Conservation (phyloP, 2,888 invertebrate species). For the Thalpophila matura region DNA sequence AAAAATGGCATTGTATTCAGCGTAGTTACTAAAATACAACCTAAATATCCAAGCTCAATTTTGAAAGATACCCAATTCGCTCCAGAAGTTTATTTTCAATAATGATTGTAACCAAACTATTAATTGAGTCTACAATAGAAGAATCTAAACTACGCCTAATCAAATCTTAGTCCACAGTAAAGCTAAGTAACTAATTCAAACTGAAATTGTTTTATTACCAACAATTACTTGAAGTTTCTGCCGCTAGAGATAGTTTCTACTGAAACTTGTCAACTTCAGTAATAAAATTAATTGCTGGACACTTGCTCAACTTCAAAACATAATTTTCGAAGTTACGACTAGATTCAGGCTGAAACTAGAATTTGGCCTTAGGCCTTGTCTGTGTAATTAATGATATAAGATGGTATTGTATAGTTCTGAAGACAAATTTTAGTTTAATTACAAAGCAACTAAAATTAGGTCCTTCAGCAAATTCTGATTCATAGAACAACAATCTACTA, state of each 20-base stretch:
- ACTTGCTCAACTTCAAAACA: slow-evolving; percentile 21
- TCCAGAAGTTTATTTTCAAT: too few species aligned
- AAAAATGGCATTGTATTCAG: too few species aligned
- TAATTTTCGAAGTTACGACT: slow-evolving; percentile 9
- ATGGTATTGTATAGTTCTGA: too few species aligned
- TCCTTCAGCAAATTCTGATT: background rate
- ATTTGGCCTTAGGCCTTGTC: background rate
- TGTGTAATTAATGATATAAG: too few species aligned
- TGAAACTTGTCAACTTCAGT: slow-evolving; percentile 33
- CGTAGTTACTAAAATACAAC: too few species aligned
- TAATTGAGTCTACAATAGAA: slow-evolving; percentile 2
- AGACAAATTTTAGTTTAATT: background rate
- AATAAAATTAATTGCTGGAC: slow-evolving; percentile 44
- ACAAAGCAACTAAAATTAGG: background rate
- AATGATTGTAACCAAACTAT: too few species aligned
- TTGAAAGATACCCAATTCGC: too few species aligned
- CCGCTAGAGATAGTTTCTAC: background rate
- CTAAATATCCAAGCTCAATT: too few species aligned
- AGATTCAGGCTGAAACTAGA: slow-evolving; percentile 10
- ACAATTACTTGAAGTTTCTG: slow-evolving; percentile 28
- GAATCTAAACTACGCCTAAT: slow-evolving; percentile 3
- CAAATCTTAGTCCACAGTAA: background rate
- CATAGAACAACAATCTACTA: too few species aligned
- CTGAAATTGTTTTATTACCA: slow-evolving; percentile 35
- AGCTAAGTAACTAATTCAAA: slow-evolving; percentile 9